A percentile compares a stretch with the other conserved stretches of the same genome.
Conservation (phyloP, 2,113 vertebrate genomes). For the Chauna torquata region DNA sequence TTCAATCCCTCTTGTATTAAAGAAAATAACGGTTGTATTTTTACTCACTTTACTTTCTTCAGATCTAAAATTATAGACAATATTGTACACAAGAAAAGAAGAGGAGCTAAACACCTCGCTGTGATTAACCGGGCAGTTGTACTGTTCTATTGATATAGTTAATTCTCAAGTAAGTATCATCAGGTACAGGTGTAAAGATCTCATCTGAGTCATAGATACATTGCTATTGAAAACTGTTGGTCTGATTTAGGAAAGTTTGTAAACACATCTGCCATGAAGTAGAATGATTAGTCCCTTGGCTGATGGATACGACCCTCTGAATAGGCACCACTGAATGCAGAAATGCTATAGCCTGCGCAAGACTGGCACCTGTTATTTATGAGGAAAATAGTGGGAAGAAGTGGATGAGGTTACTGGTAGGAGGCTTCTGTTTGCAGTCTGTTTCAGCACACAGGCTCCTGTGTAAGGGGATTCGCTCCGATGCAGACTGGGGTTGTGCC, state of each 20-base stretch:
- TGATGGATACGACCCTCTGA: background rate
- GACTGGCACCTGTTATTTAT: background rate
- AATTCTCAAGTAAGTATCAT: background rate
- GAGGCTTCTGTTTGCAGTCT: background rate
- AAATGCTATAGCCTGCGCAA: background rate
- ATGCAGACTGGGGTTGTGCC: background rate
- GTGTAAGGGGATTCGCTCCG: background rate
- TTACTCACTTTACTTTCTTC: background rate
- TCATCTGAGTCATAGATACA: background rate
- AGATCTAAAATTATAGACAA: background rate
- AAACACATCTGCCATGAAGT: background rate
- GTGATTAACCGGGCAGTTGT: background rate
- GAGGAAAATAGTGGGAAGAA: background rate
- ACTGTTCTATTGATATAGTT: background rate
- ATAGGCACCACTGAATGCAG: background rate
- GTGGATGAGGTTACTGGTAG: background rate
- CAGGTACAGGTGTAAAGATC: background rate
- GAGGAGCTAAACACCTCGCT: accelerated
- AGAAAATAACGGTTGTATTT: background rate
- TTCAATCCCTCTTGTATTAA: background rate
- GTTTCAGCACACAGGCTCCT: background rate
- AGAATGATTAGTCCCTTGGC: background rate
- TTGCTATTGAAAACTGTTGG: background rate
- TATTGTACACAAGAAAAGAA: background rate
- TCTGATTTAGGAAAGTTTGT: background rate